A percentile compares a stretch with the other conserved stretches of the same genome.
These are phyloP conservation scores for Echinometra lucunter DNA, from an alignment of 53 echinoderm and acorn worm genomes.

Conservation along the genomic window DNA sequence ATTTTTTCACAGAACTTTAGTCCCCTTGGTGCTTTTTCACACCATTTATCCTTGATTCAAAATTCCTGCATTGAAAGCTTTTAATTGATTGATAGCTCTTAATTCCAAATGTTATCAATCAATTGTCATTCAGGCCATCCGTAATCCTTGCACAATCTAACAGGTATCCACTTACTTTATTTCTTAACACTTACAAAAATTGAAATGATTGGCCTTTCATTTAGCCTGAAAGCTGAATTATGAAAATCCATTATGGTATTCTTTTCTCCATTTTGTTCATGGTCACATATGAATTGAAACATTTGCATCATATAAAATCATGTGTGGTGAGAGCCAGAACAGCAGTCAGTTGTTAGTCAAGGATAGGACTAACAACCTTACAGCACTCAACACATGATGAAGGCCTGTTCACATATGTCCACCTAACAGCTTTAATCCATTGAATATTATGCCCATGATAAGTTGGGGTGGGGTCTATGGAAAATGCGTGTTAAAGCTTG, in stretches of 20 bases:
- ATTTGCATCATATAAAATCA: not conserved
- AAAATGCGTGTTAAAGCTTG: no score
- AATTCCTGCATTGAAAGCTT: not conserved
- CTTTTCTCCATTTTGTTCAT: not conserved
- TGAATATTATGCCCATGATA: no score
- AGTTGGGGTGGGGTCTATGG: no score
- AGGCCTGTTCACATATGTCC: no score
- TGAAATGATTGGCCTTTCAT: constrained; percentile 33
- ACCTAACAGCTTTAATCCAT: no score
- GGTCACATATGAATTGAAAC: not conserved
- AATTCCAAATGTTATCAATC: constrained; percentile 57
- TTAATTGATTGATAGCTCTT: not conserved
- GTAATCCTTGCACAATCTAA: not conserved
- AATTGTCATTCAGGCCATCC: constrained; percentile 27
- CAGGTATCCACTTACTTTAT: not conserved
- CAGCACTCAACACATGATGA: not conserved
- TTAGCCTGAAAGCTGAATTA: not conserved
- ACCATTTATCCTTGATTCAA: constrained; percentile 6
- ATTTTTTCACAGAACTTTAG: not conserved
- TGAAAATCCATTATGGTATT: constrained; percentile 30
- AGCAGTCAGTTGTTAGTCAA: no score
- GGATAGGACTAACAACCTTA: not conserved
- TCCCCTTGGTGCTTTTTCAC: not conserved
- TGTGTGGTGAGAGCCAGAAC: not conserved
- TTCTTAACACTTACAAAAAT: not conserved